Evolutionary conservation across 1,140 invertebrate genomes (phyloP), one percentile per base, ranked within the genome.

Genomic region (Aradophagus sp.): DNA sequence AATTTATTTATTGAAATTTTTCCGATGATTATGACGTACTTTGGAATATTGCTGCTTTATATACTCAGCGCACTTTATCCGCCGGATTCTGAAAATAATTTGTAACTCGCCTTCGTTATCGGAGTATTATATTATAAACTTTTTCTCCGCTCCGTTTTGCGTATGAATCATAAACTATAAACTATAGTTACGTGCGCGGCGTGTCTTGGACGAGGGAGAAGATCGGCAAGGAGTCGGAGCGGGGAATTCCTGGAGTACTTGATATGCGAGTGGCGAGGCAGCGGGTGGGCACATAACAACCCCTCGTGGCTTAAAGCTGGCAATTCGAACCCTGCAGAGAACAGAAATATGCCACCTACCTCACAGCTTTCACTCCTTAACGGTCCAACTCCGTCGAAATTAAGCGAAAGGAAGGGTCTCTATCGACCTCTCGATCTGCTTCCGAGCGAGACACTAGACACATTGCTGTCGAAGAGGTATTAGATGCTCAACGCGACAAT

Each of bases 341-440:
- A 42, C 35, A 74, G 73, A 74, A 74, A 74, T 74, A 74, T 74
- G 72, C 72, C 66, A 74, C 72, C 72, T 58, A 61, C 61, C 72
- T 56, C 56, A 38, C 42, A 74, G 72, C 66, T 61, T 70, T 62
- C 68, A 66, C 69, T 67, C 45, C 72, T 74, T 71, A 74, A 74
- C 66, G 62, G 67, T 66, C 72, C 55, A 74, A 74, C 72, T 71
- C 61, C 53, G 55, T 58, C 39, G 72, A 74, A 74, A 74, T 74
- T 74, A 74, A 74, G 67, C 72, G 66, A 55, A 66, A 70, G 72
- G 50, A 66, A 66, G 66, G 66, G 67, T 68, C 63, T 67, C 44
- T 73, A 73, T 73, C 70, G 63, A 66, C 63, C 56, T 63, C 47
- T 58, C 45, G 58, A 73, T 73, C 63, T 68, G 58, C 63, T 63